Evolutionary conservation across 2,888 invertebrate species (phyloP), one percentile per base, ranked within the genome.

Genomic region (Thymelicus sylvestris): DNA sequence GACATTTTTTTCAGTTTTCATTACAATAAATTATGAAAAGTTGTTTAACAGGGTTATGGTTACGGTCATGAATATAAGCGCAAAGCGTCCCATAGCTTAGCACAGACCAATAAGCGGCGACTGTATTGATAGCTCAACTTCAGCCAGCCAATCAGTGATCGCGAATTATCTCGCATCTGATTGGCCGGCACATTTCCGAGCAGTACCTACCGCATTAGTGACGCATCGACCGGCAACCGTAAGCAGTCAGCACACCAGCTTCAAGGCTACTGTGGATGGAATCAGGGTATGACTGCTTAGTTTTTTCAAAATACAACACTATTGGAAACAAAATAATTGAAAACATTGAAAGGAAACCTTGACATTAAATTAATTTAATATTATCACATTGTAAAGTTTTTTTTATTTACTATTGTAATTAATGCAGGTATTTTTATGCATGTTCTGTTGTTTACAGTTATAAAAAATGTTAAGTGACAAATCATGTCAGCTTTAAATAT

Each of bases 151-250:
- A 69, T 57, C 69, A 57, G 38, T 15, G 59, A n/a, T n/a, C 67
- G 55, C 15, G 63, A 38, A 64, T 57, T 57, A 48, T 64, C 39
- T 24, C 8, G 24, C 48, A 6, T 7, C 59, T 59, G 69, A 65
- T 69, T 64, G 69, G 69, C 59, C 15, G 57, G 41, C 24, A 52
- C n/a, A 39, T 13, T 24, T 41, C 3, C 61, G 47, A 67, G 61
- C 55, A n/a, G 5, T 69, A 71, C 70, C 65, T 71, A 71, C 70
- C 70, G 70, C 65, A 15, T 71, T 71, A 71, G 70, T 71, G 70
- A 71, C 70, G 69, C 41, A 47, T 50, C 67, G 57, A 68, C 63
- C 65, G 70, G 65, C 65, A 70, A 60, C 70, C 60, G 48, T 63
- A 70, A 65, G 65, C 65, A 52, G 57, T 60, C 60, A 59, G 70